phyloP scores from a whole-genome alignment of 2,797 vertebrate genomes.

The Babyrousa celebensis region DNA sequence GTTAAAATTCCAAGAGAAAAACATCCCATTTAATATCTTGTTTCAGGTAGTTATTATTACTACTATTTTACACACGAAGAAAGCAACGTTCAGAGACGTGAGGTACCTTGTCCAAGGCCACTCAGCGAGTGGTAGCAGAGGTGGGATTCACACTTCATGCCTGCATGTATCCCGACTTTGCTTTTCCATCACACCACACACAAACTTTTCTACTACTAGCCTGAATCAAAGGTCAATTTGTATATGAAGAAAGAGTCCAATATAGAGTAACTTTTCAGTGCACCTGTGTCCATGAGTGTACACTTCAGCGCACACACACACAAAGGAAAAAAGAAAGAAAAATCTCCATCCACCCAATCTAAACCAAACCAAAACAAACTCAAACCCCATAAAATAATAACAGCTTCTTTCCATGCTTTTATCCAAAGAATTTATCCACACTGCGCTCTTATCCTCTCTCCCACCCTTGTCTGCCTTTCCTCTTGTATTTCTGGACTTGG shows the following conservation, averaged over 20 bases:
- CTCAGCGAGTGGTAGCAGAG: not conserved
- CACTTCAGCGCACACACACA: fast-evolving
- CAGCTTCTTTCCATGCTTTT: not conserved
- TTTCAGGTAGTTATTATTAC: not conserved
- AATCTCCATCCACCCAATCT: not conserved
- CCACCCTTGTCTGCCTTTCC: not conserved
- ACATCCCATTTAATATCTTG: not conserved
- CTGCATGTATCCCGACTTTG: not conserved
- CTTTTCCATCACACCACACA: not conserved
- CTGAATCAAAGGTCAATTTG: not conserved
- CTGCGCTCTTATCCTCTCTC: not conserved
- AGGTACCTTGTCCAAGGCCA: not conserved
- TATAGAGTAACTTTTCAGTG: not conserved
- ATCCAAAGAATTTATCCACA: not conserved
- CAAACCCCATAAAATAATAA: slow-evolving; percentile 1
- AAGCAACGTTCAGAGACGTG: not conserved
- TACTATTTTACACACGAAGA: not conserved
- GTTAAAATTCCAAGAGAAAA: not conserved
- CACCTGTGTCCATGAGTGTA: not conserved
- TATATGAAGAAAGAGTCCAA: not conserved
- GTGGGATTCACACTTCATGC: too few species aligned
- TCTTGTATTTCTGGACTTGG: not conserved
- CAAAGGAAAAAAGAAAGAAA: not conserved
- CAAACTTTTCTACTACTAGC: not conserved
- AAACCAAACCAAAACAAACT: slow-evolving; percentile 32